These are phyloP conservation scores for Pachypanchax playfairii DNA, from an alignment of 2,113 vertebrate species.

Conservation along the genomic window DNA sequence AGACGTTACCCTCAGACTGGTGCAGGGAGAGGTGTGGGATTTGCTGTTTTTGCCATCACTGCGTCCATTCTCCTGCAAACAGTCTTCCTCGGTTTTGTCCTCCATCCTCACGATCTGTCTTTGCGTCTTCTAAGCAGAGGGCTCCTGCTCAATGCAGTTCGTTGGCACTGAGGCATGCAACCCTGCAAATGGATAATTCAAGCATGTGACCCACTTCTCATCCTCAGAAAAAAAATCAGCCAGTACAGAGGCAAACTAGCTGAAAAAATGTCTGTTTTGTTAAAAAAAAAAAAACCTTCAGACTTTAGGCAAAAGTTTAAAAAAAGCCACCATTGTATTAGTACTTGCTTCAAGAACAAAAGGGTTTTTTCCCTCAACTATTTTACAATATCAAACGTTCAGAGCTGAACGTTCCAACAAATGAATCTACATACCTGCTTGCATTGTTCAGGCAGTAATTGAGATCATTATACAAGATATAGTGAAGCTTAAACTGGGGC, in stretches of 20 bases:
- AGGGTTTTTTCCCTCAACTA: constrained; percentile 5
- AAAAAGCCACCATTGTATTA: constrained; percentile 10
- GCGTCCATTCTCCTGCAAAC: constrained; percentile 58
- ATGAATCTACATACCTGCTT: constrained; percentile 16
- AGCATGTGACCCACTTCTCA: constrained; percentile 76
- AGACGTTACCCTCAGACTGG: constrained; percentile 67
- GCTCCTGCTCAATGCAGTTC: constrained; percentile 68
- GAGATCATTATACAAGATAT: constrained; percentile 34
- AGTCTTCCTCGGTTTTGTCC: constrained; percentile 43
- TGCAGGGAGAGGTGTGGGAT: constrained; percentile 39
- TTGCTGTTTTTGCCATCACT: constrained; percentile 33
- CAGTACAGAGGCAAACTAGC: constrained; percentile 18
- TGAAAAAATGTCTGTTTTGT: constrained; percentile 13
- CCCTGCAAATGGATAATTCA: constrained; percentile 77
- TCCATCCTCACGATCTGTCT: constrained; percentile 68
- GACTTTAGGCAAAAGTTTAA: constrained; percentile 12
- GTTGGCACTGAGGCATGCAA: constrained; percentile 72
- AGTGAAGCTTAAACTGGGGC: constrained; percentile 14
- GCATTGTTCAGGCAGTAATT: constrained; percentile 13
- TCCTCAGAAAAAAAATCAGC: constrained; percentile 42
- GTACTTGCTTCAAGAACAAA: constrained; percentile 7
- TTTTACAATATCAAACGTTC: constrained; percentile 24
- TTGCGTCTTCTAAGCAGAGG: constrained; percentile 58
- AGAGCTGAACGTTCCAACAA: constrained; percentile 27
- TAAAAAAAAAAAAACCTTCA: not conserved